Evolutionary conservation across 2,113 vertebrate species (phyloP).

Genomic region (Corapipo altera): DNA sequence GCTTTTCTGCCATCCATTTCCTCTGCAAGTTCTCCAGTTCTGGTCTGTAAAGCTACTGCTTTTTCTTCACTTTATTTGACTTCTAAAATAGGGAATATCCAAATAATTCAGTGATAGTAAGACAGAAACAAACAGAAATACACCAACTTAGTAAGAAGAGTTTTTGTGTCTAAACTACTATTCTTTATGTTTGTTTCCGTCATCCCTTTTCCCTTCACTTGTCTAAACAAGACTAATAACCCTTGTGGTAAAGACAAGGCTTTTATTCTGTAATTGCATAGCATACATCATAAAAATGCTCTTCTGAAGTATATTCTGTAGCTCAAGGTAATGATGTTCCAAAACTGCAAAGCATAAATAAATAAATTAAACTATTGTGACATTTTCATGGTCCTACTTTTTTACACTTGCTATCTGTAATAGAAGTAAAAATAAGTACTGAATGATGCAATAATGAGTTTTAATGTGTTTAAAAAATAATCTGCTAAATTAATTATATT

Average conservation of each 20-base stretch:
- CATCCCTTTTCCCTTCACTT: background rate
- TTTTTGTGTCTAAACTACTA: background rate
- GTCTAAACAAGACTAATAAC: background rate
- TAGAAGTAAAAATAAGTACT: background rate
- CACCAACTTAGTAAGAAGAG: background rate
- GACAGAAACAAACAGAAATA: background rate
- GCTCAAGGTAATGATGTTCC: background rate
- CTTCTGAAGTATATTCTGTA: background rate
- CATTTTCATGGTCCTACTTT: background rate
- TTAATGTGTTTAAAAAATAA: background rate
- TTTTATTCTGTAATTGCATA: background rate
- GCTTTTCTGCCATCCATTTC: slow-evolving; percentile 24
- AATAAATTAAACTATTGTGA: background rate
- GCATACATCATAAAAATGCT: background rate
- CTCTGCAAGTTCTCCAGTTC: slow-evolving; percentile 2
- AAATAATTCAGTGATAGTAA: background rate
- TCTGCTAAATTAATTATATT: background rate
- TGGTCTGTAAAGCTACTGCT: slow-evolving; percentile 17
- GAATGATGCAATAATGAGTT: background rate
- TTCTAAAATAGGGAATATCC: background rate
- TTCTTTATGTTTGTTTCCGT: background rate
- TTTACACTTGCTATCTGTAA: background rate
- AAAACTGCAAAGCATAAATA: background rate
- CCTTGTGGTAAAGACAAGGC: background rate
- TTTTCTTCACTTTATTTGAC: slow-evolving; percentile 14